These are phyloP conservation scores for Leptonema lineaticorne DNA, from an alignment of 1,140 invertebrate genomes.

Conservation along the genomic window DNA sequence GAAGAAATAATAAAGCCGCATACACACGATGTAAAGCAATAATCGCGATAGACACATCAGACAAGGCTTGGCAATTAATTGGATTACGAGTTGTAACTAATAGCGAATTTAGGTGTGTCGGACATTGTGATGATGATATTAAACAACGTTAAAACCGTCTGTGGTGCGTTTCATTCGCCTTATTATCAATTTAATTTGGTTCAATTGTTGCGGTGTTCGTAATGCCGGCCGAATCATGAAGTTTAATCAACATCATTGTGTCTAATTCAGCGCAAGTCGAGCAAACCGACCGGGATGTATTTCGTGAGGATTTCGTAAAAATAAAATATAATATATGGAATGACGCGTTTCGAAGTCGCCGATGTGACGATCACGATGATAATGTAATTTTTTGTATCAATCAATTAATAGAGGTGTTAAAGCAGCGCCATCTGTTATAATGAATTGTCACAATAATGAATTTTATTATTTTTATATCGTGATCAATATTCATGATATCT, in stretches of 20 bases:
- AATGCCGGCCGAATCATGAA: slow-evolving; percentile 3
- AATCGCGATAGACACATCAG: too few species aligned
- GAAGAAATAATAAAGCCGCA: too few species aligned
- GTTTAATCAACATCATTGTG: slow-evolving; percentile 14
- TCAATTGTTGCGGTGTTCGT: slow-evolving; percentile 13
- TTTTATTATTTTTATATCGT: too few species aligned
- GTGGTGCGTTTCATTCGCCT: neutral
- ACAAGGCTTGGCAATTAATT: neutral
- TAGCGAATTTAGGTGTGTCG: neutral
- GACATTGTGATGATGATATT: neutral
- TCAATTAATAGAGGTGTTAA: neutral
- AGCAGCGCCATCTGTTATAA: neutral
- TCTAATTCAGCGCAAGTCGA: neutral
- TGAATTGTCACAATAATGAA: too few species aligned
- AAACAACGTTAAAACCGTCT: neutral
- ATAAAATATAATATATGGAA: too few species aligned
- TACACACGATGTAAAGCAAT: too few species aligned
- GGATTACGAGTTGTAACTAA: neutral
- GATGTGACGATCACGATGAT: neutral
- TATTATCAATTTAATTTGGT: slow-evolving; percentile 17
- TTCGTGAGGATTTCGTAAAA: neutral
- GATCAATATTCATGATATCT: too few species aligned
- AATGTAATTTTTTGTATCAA: neutral
- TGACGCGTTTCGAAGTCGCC: neutral
- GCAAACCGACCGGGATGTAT: neutral